A percentile compares a stretch with the other conserved stretches of the same genome.
These are phyloP conservation scores for Trematomus loennbergii DNA, from an alignment of 2,113 vertebrate species.

Conservation along the genomic window DNA sequence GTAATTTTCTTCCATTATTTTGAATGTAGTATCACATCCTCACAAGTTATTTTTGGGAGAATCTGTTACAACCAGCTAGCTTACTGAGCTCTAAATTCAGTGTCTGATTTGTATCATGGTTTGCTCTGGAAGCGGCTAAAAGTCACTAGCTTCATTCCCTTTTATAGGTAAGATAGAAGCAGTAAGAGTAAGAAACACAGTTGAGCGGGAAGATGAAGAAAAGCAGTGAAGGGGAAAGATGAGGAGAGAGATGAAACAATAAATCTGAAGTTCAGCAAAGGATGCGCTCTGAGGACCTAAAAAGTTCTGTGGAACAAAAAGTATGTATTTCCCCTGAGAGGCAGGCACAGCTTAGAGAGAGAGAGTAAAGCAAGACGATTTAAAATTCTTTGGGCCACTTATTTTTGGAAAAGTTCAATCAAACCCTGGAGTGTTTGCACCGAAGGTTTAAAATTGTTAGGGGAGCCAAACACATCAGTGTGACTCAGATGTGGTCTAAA, in stretches of 20 bases:
- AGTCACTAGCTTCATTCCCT: conserved; percentile 19
- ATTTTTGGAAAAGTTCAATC: conserved; percentile 55
- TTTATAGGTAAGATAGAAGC: not conserved
- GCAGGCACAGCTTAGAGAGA: conserved; percentile 16
- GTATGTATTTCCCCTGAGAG: conserved; percentile 20
- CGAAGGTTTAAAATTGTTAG: conserved; percentile 36
- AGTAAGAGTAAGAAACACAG: conserved; percentile 40
- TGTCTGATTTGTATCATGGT: not conserved
- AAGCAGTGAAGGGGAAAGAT: conserved; percentile 21
- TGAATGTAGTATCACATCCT: not conserved
- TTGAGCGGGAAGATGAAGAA: conserved; percentile 8
- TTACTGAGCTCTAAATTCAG: not conserved
- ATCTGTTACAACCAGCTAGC: not conserved
- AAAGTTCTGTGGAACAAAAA: conserved; percentile 38
- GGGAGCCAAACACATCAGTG: conserved; percentile 33
- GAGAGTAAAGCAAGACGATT: conserved; percentile 29
- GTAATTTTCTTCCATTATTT: not conserved
- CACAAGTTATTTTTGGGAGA: not conserved
- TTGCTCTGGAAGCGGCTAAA: not conserved
- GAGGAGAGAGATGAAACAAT: conserved; percentile 32
- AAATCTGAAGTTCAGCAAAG: conserved; percentile 38
- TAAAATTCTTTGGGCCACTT: conserved; percentile 36
- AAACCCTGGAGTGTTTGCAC: conserved; percentile 50
- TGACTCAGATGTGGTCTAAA: conserved; percentile 36
- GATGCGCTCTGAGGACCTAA: conserved; percentile 6